Percentiles rank a stretch among this genome's conserved stretches.
Conservation (phyloP, 1,140 invertebrate species). For the Lepidurus couesii region DNA sequence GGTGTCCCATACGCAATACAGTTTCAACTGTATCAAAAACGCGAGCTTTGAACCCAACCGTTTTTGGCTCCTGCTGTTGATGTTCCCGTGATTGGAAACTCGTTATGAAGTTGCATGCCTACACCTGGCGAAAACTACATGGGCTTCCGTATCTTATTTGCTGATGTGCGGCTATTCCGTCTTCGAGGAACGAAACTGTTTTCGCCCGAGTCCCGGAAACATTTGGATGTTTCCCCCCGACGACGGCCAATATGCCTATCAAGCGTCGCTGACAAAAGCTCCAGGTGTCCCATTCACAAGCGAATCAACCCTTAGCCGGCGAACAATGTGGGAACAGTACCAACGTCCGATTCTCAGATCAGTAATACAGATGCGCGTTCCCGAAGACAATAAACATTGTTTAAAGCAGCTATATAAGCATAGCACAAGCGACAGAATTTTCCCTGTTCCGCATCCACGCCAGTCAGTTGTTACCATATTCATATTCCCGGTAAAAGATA, state of each 20-base stretch:
- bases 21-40: neutral
- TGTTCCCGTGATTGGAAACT: too few species aligned
- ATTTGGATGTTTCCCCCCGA: neutral
- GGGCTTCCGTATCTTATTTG: too few species aligned
- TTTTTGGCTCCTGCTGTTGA: too few species aligned
- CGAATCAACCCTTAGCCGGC: neutral
- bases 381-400: neutral
- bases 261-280: neutral
- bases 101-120: too few species aligned
- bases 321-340: slow-evolving; percentile 6
- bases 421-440: neutral
- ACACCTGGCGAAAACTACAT: too few species aligned
- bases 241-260: neutral
- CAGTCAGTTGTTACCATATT: too few species aligned
- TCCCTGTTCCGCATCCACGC: too few species aligned
- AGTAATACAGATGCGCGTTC: neutral
- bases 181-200: too few species aligned
- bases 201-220: neutral
- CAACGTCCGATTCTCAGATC: slow-evolving; percentile 5
- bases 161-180: too few species aligned
- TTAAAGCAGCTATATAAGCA: neutral
- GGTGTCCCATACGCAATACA: neutral
- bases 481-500: neutral
- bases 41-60: too few species aligned
- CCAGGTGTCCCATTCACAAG: neutral